Base-by-base conservation (phyloP, 2,888 invertebrate genomes). In the Platycheirus albimanus region DNA sequence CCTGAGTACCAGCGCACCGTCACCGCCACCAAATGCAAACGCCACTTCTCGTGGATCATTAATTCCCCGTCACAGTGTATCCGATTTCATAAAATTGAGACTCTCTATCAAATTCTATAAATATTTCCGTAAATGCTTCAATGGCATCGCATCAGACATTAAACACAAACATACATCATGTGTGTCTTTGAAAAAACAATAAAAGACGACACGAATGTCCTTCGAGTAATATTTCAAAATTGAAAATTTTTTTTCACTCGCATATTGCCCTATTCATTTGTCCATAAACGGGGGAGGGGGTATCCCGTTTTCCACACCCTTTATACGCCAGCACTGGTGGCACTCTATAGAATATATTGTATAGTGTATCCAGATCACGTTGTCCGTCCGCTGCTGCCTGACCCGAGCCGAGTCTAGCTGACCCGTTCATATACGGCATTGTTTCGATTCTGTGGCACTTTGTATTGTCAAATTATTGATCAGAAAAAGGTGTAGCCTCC, bases 401-500 rank as follows among this genome's bases (percentile, higher is more conserved):
- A 67, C 74, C 61, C 61, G 38, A 38, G 71, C 24, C 10, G 36
- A 45, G 1, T 13, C 19, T 19, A 45, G n/a, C n/a, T n/a, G n/a
- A n/a, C n/a, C n/a, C n/a, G n/a, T 63, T 47, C 10, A 41, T 71
- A 47, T 38, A 8, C 10, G 56, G 56, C 51, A 72, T 80, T 80
- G 79, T 80, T 80, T 75, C 75, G 69, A 69, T 80, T 63, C 17
- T 77, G 77, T 83, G 71, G 78, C 77, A 83, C 77, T 83, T 83
- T 83, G 83, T 83, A 83, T 83, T 83, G 83, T 83, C 83, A 77
- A 83, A 83, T 83, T 83, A 83, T 83, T 83, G 83, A 83, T 83
- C 81, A 83, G 72, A 56, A 83, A 83, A 83, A 83, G 81, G 81
- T 83, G 81, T 83, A 83, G 77, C 81, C 81, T 72, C 67, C 81